Base-by-base conservation (phyloP, 2,113 vertebrate species). In the Coregonus clupeaformis region DNA sequence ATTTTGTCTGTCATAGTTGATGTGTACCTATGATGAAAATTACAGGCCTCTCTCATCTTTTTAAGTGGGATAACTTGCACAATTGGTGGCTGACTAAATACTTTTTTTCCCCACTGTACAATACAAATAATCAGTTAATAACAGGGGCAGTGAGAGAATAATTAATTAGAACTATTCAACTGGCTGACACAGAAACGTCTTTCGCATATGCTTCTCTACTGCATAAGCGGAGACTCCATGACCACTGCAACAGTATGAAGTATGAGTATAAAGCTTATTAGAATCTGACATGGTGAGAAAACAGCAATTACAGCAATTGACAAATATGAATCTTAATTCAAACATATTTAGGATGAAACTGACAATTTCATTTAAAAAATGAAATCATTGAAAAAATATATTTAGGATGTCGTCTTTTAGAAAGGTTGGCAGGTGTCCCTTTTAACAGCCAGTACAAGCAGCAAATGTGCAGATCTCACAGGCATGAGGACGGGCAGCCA, bases 381-480 rank as follows among this genome's bases (percentile, higher is more conserved):
- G 6, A 59, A 22, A 59, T 59, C 5, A n/a, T n/a, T n/a, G n/a
- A n/a, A n/a, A n/a, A n/a, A n/a, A n/a, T n/a, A n/a, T n/a, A n/a
- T n/a, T n/a, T n/a, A n/a, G 5, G n/a, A 59, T 59, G 18, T 59
- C 20, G 18, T 18, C 2, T n/a, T 59, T 22, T 20, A 59, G 18
- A 7, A 59, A 6, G 3, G 18, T 59, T 9, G 6, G 55, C 24
- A 59, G 69, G 32, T 73, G 65, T 63, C 13, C 64, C 3, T 63
- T 72, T 80, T 62, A 85, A 20, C 84, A 85, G 32, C 82, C 82
- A 5, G 69, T 79, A 68, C 86, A 85, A 55, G 82, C 84, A 7
- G 67, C 77, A 64, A 45, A 83, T 18, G 73, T 64, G 68, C 84
- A 86, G 75, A 83, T 69, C 84, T 88, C 82, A 77, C 86, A 85